Conservation (phyloP, 2,797 vertebrate species). For the Mastacembelus armatus region DNA sequence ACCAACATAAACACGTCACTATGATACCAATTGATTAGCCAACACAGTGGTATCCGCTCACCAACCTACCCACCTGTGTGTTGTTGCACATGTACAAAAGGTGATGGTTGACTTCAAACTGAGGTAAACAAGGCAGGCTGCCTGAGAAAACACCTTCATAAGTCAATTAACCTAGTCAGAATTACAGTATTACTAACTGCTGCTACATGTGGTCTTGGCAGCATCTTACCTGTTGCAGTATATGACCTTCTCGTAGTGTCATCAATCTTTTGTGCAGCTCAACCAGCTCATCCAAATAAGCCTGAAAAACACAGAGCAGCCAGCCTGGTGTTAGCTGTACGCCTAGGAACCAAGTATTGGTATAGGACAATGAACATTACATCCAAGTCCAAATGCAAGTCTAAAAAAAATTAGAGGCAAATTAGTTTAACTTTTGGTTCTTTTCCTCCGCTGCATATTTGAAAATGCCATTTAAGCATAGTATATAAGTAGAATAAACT, state of each 20-base stretch:
- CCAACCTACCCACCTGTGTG: not conserved
- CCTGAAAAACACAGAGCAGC: slow-evolving; percentile 78
- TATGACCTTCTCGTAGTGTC: slow-evolving; percentile 82
- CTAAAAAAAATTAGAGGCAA: too few relatives aligned
- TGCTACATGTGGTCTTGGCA: not conserved
- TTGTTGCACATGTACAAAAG: too few relatives aligned
- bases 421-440: too few relatives aligned
- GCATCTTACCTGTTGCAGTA: slow-evolving; percentile 73
- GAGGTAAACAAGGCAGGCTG: not conserved
- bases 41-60: slow-evolving; percentile 3
- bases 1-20: not conserved
- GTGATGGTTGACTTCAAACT: too few relatives aligned
- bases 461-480: too few relatives aligned
- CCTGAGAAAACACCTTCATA: not conserved
- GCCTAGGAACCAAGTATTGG: too few relatives aligned
- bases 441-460: too few relatives aligned
- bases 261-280: slow-evolving; percentile 98
- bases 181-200: not conserved
- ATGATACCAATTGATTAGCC: not conserved
- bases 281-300: slow-evolving; percentile 96
- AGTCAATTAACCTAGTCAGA: not conserved
- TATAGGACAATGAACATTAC: not conserved
- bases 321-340: not conserved
- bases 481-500: too few relatives aligned
- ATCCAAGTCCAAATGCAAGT: too few relatives aligned